Conservation (phyloP, 2,797 vertebrate genomes). For the Eulemur rubriventer region DNA sequence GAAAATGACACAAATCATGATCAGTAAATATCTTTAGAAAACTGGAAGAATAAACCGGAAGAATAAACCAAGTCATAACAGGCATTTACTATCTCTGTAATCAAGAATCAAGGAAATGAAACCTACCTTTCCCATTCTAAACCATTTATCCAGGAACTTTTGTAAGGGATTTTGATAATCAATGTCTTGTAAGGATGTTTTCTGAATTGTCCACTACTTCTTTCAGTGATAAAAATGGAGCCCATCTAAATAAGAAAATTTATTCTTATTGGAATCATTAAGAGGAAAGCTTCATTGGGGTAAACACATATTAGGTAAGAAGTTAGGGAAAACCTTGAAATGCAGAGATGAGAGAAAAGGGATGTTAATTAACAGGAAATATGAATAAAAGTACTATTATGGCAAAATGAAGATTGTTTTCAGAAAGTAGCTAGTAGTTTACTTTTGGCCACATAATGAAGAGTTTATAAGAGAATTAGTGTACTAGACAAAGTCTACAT, state of each 20-base stretch:
- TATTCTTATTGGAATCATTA: background rate
- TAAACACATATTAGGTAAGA: background rate
- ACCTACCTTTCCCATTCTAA: background rate
- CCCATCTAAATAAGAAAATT: background rate
- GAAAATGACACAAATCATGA: background rate
- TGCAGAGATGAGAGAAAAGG: background rate
- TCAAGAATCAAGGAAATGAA: background rate
- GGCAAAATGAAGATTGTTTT: background rate
- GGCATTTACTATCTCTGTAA: background rate
- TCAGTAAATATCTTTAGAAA: background rate
- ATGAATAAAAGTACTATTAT: background rate
- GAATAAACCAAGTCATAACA: background rate
- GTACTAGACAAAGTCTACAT: background rate
- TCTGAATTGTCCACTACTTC: background rate
- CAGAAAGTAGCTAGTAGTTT: background rate
- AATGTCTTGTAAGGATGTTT: background rate
- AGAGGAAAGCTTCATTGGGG: background rate
- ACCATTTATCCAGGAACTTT: background rate
- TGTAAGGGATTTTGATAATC: background rate
- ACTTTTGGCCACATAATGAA: background rate
- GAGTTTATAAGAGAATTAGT: background rate
- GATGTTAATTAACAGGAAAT: background rate
- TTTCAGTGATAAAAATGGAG: background rate
- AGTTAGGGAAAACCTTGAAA: background rate
- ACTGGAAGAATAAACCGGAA: too few relatives aligned